A percentile compares a stretch with the other conserved stretches of the same genome.
These are phyloP conservation scores for Phoxinus dragarum DNA, from an alignment of 2,797 vertebrate species.

Conservation along the genomic window DNA sequence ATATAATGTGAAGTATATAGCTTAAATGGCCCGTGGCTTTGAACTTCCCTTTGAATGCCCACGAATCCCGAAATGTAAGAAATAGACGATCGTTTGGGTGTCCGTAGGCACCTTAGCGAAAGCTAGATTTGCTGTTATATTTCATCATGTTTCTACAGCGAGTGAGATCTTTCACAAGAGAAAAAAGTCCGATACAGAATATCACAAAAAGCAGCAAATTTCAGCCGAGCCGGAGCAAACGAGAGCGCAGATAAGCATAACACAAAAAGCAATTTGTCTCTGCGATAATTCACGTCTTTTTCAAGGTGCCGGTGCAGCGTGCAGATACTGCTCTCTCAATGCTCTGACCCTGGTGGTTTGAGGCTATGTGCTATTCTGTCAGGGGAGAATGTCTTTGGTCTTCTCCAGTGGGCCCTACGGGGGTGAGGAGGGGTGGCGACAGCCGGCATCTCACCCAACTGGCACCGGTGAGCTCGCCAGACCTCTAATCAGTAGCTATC, in stretches of 20 bases:
- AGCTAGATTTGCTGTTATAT: constrained; percentile 34
- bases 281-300: constrained; percentile 59
- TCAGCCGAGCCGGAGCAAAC: constrained; percentile 63
- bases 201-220: constrained; percentile 29
- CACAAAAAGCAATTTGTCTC: constrained; percentile 40
- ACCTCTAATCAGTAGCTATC: constrained; percentile 84
- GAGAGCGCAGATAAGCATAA: constrained; percentile 46
- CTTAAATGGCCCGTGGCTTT: constrained; percentile 54
- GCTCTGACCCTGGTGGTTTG: constrained; percentile 36
- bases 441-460: constrained; percentile 59
- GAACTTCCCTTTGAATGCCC: constrained; percentile 56
- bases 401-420: constrained; percentile 62
- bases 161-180: neutral
- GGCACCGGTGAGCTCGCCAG: constrained; percentile 81
- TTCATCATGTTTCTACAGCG: constrained; percentile 35
- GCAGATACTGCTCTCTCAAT: constrained; percentile 48
- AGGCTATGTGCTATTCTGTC: constrained; percentile 47
- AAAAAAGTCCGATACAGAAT: constrained; percentile 20
- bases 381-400: constrained; percentile 66
- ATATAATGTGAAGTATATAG: constrained; percentile 45
- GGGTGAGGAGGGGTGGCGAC: constrained; percentile 63
- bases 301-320: constrained; percentile 41
- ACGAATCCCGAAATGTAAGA: constrained; percentile 57
- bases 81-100: constrained; percentile 30
- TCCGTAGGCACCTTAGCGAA: constrained; percentile 33